These are phyloP conservation scores for Melipona quadrifasciata DNA, from an alignment of 1,140 invertebrate genomes.

Conservation along the genomic window DNA sequence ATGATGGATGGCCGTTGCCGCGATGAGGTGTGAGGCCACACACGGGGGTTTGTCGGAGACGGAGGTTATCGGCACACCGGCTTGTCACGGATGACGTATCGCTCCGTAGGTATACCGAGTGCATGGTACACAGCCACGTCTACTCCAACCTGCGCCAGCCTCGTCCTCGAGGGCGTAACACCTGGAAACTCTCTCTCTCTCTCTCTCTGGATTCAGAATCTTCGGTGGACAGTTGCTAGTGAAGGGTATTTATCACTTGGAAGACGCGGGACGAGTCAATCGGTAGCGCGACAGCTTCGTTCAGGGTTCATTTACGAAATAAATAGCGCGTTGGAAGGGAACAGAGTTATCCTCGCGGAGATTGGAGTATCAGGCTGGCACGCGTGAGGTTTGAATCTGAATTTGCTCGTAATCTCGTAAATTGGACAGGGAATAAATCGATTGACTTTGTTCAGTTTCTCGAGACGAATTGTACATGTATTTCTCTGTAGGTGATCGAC, in stretches of 20 bases:
- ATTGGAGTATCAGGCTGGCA: too few species aligned
- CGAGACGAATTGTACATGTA: too few species aligned
- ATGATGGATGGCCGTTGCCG: slow-evolving; percentile 74
- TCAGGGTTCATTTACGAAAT: too few species aligned
- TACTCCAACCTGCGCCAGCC: slow-evolving; percentile 52
- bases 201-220: slow-evolving; percentile 21
- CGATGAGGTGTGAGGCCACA: slow-evolving; percentile 68
- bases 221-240: slow-evolving; percentile 56
- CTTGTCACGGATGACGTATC: slow-evolving; percentile 72
- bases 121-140: slow-evolving; percentile 51
- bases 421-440: too few species aligned
- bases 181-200: slow-evolving; percentile 52
- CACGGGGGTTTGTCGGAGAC: slow-evolving; percentile 61
- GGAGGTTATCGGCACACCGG: slow-evolving; percentile 65
- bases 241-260: slow-evolving; percentile 62
- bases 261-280: slow-evolving; percentile 55
- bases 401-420: too few species aligned
- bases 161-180: slow-evolving; percentile 34
- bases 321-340: too few species aligned
- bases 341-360: too few species aligned
- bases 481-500: too few species aligned
- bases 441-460: too few species aligned
- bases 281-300: slow-evolving; percentile 23
- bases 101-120: slow-evolving; percentile 55
- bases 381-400: too few species aligned